phyloP scores from a whole-genome alignment of 2,888 invertebrate genomes.

The Drosophila maculinotata region DNA sequence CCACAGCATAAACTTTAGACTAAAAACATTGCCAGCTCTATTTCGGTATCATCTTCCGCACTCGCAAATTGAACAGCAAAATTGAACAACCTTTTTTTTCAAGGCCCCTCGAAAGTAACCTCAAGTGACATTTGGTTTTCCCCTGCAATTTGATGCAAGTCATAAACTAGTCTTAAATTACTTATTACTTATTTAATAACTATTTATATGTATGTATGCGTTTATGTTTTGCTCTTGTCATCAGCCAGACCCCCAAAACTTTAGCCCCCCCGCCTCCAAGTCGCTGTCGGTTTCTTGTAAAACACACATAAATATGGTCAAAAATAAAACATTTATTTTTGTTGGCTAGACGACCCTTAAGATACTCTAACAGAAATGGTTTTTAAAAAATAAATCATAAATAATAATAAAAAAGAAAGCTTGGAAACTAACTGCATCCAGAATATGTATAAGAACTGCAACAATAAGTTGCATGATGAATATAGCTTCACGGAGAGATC shows the following conservation, averaged over 20 bases:
- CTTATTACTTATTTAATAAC: constrained; percentile 26
- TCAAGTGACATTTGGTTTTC: constrained; percentile 5
- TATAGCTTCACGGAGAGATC: too few relatives aligned
- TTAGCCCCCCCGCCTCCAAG: too few relatives aligned
- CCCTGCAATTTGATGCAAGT: constrained; percentile 8
- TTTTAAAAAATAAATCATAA: too few relatives aligned
- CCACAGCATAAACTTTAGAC: not conserved
- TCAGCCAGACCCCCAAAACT: not conserved
- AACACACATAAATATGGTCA: constrained; percentile 4
- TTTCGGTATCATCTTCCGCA: not conserved
- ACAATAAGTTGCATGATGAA: too few relatives aligned
- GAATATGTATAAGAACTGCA: too few relatives aligned
- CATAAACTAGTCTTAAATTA: constrained; percentile 29
- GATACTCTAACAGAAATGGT: not conserved
- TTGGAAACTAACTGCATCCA: too few relatives aligned
- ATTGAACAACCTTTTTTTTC: constrained; percentile 13
- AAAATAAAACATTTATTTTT: not conserved
- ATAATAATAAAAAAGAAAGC: too few relatives aligned
- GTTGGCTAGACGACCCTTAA: not conserved
- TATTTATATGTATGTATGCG: constrained; percentile 24
- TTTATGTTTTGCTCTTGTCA: constrained; percentile 6
- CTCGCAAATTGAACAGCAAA: constrained; percentile 16
- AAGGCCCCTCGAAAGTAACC: not conserved
- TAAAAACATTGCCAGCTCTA: constrained; percentile 16
- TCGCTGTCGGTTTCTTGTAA: constrained; percentile 5